Conservation (phyloP, 2,797 vertebrate genomes). For the Centroberyx gerrardi region DNA sequence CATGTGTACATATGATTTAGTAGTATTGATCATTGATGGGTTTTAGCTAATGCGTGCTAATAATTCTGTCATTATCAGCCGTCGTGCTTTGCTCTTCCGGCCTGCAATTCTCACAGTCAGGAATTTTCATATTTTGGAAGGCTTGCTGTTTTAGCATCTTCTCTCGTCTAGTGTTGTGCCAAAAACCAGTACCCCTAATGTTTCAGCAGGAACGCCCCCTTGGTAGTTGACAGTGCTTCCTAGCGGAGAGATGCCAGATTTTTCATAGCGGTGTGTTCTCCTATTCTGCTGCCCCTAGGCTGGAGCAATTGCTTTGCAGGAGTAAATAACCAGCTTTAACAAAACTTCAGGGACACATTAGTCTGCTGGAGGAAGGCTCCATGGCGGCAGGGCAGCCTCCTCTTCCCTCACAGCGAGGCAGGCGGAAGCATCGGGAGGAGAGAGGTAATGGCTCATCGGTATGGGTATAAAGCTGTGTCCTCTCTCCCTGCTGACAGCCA, state of each 20-base stretch:
- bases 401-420: slow-evolving; percentile 64
- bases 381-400: slow-evolving; percentile 68
- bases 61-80: slow-evolving; percentile 8
- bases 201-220: slow-evolving; percentile 74
- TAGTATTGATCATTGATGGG: slow-evolving; percentile 32
- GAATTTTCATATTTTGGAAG: not conserved
- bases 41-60: slow-evolving; percentile 15
- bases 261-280: slow-evolving; percentile 77
- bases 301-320: slow-evolving; percentile 82
- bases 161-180: slow-evolving; percentile 49
- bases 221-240: slow-evolving; percentile 77
- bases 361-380: slow-evolving; percentile 77
- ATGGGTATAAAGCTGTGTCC: slow-evolving; percentile 79
- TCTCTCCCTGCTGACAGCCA: slow-evolving; percentile 77
- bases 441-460: slow-evolving; percentile 82
- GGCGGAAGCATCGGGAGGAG: slow-evolving; percentile 64
- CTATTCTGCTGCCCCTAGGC: slow-evolving; percentile 69
- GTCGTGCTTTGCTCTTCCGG: not conserved
- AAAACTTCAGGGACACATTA: slow-evolving; percentile 90
- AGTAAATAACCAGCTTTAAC: slow-evolving; percentile 90
- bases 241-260: slow-evolving; percentile 72
- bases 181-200: slow-evolving; percentile 64
- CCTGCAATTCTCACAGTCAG: not conserved
- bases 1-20: slow-evolving; percentile 22
- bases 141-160: slow-evolving; percentile 20